Conservation (phyloP, 2,113 vertebrate species). For the Carassius auratus region DNA sequence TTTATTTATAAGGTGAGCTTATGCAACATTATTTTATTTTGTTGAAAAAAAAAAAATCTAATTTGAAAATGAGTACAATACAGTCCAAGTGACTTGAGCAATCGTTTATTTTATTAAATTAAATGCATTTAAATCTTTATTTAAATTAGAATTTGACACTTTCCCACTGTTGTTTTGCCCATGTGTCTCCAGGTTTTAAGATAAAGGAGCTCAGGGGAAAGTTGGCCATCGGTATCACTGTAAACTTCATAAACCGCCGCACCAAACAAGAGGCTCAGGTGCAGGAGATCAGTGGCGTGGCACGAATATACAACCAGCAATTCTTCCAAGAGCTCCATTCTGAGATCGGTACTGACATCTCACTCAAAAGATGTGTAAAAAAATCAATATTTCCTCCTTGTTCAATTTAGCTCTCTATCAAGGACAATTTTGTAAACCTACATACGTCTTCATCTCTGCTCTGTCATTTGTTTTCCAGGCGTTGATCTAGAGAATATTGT, state of each 20-base stretch:
- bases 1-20: neutral
- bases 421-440: too few species aligned
- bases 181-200: conserved; percentile 81
- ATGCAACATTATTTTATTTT: too few species aligned
- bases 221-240: conserved; percentile 92
- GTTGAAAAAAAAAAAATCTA: too few species aligned
- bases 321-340: conserved; percentile 91
- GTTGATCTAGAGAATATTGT: conserved; percentile 97
- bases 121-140: neutral
- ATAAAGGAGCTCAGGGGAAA: conserved; percentile 89
- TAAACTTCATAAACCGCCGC: conserved; percentile 89
- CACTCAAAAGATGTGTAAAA: too few species aligned
- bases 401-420: neutral
- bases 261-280: conserved; percentile 85
- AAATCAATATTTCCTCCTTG: neutral
- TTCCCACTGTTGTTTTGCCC: neutral
- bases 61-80: too few species aligned
- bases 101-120: neutral
- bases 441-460: too few species aligned
- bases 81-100: neutral
- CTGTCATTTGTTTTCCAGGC: conserved; percentile 67
- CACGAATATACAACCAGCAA: conserved; percentile 94
- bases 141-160: neutral
- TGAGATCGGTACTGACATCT: conserved; percentile 77
- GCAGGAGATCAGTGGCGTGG: conserved; percentile 91